Base-by-base conservation (phyloP, 1,140 invertebrate species). In the Helicoverpa zea region DNA sequence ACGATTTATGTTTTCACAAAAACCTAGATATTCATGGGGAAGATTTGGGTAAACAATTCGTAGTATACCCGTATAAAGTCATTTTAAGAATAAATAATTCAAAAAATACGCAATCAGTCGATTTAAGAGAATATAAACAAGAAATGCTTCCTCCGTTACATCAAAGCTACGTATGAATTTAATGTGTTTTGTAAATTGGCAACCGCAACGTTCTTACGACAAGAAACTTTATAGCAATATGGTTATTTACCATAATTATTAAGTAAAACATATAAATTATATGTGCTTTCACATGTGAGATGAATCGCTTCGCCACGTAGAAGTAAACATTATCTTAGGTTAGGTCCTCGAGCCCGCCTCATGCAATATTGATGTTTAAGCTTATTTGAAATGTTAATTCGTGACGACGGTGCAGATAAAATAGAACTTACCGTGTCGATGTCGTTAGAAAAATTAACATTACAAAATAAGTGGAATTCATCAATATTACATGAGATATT, bases 361-460 rank as follows among this genome's bases (percentile, higher is more conserved):
- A 72, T 72, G 49, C 68, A 72, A 52, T 72, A 72, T 72, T 72
- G 68, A 72, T 72, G 68, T 30, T 72, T 68, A 30, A 30, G 68
- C 68, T 70, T 72, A 72, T 72, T 72, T 72, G 68, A 52, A 72
- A 72, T 72, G 18, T 23, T 52, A 72, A 72, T 72, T 30, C 54
- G 47, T 13, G 23, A 13, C 68, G 68, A 52, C 18, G 49, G 18
- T 52, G 68, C 54, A 72, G 68, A 72, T 72, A 72, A 72, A 72
- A 72, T 72, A 72, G 49, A 52, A 49, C 68, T 14, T 68, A 72
- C 49, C 49, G 68, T 72, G 49, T 72, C 47, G 68, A 51, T 72
- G 49, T 72, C 47, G 68, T 72, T 72, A n/a, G 13, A 29, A 72
- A 30, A 52, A 72, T 72, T 72, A 72, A 29, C 68, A 72, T 72